Evolutionary conservation across 2,888 invertebrate genomes (phyloP), one percentile per base, ranked within the genome.

Genomic region (Acanthoscelides obtectus): DNA sequence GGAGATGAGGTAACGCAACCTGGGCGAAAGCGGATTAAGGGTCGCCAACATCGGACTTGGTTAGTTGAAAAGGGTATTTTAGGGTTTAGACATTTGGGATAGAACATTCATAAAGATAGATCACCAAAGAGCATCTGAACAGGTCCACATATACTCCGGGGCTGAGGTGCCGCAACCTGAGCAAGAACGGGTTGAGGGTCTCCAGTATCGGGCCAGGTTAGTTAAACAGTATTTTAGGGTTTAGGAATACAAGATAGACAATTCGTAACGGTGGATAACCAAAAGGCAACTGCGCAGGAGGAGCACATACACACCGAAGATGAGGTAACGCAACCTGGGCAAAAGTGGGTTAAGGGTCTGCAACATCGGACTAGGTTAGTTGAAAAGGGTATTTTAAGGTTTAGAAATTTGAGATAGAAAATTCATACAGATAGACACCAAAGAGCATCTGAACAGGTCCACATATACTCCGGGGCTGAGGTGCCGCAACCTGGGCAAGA

Each of bases 271-370:
- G n/a, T n/a, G n/a, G n/a, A n/a, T n/a, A n/a, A n/a, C n/a, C n/a
- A n/a, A n/a, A n/a, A n/a, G n/a, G 77, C 91, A 90, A 80, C 88
- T 90, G 74, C 89, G 89, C 69, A 89, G 90, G 83, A 89, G 90
- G 74, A 88, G 92, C 19, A 89, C 90, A 71, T 89, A 92, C 75
- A 93, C 95, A 79, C 95, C 95, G 69, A 94, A 95, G 67, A 88
- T 96, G 80, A 91, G 95, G 70, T 95, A 95, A 88, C 93, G 96
- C 85, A 97, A 97, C 87, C 89, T 98, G 79, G 98, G 98, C 79
- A 98, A 98, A 87, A 97, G 96, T 82, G 98, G 98, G 70, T 90
- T 98, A 75, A 89, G 97, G 77, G 96, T 98, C 75, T 97, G 97
- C 79, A 97, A 96, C 86, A 93, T 98, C 78, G 97, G 96, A 77